Conservation (phyloP, 2,797 vertebrate genomes). For the Crocidura indochinensis region DNA sequence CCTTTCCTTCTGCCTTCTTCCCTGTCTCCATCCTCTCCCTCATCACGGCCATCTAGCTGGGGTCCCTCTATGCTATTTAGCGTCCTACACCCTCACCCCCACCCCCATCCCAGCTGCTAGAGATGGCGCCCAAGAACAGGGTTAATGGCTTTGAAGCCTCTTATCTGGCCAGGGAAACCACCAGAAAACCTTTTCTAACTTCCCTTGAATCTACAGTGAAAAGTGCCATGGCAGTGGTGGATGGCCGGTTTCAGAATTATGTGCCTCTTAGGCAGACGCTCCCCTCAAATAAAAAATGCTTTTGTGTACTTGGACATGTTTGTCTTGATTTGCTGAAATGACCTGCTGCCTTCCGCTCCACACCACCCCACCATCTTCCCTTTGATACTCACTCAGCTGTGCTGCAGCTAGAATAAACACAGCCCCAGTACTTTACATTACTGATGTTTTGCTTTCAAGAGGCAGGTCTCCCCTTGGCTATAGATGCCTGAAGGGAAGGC, state of each 20-base stretch:
- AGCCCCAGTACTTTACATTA: neutral
- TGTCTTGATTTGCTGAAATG: neutral
- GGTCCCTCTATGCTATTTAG: too few species aligned
- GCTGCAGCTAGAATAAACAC: too few species aligned
- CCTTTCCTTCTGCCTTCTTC: neutral
- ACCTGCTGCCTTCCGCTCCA: neutral
- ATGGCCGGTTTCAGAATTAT: slow-evolving; percentile 16
- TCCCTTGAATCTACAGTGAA: slow-evolving; percentile 55
- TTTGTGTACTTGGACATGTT: slow-evolving; percentile 56
- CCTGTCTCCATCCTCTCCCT: too few species aligned
- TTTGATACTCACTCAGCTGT: neutral
- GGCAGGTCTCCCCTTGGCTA: neutral
- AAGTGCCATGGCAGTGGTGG: slow-evolving; percentile 43
- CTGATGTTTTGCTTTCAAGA: neutral
- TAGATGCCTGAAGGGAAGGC: accelerated
- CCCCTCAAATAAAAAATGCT: slow-evolving; percentile 80
- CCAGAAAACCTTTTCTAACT: neutral
- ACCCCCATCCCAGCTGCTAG: neutral
- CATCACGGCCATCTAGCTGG: neutral
- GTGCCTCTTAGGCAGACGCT: slow-evolving; percentile 38
- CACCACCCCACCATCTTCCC: too few species aligned
- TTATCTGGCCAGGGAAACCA: neutral
- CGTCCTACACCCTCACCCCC: too few species aligned
- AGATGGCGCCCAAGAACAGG: neutral
- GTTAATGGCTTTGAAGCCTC: neutral